phyloP scores from a whole-genome alignment of 2,797 vertebrate species.

The Serranus cabrilla region DNA sequence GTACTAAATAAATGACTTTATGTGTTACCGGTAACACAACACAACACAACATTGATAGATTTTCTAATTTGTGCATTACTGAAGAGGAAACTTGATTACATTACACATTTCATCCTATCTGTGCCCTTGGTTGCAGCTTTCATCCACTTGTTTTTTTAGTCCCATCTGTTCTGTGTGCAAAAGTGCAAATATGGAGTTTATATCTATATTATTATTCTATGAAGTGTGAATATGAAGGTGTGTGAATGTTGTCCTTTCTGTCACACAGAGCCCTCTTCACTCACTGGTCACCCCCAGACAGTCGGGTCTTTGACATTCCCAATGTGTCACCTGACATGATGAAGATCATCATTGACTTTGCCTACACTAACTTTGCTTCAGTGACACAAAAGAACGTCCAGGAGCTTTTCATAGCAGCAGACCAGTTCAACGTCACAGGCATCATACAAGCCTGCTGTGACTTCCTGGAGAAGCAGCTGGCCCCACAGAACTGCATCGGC shows the following conservation, averaged over 20 bases:
- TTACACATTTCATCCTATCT: neutral
- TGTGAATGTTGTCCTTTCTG: neutral
- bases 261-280: constrained; percentile 39
- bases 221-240: neutral
- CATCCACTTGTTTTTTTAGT: neutral
- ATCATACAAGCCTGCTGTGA: constrained; percentile 23
- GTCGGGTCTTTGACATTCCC: constrained; percentile 26
- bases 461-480: constrained; percentile 31
- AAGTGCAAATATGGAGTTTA: neutral
- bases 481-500: constrained; percentile 42
- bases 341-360: constrained; percentile 52
- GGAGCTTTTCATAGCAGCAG: constrained; percentile 38
- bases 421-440: constrained; percentile 6
- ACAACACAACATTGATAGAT: neutral
- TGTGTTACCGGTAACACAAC: neutral
- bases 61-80: neutral
- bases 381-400: constrained; percentile 26
- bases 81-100: neutral
- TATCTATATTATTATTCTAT: neutral
- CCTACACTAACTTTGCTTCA: constrained; percentile 39
- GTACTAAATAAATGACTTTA: too few relatives aligned
- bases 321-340: constrained; percentile 31
- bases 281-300: constrained; percentile 36
- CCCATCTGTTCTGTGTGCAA: neutral
- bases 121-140: neutral